Conservation (phyloP, 2,888 invertebrate genomes). For the Cantharis rustica region DNA sequence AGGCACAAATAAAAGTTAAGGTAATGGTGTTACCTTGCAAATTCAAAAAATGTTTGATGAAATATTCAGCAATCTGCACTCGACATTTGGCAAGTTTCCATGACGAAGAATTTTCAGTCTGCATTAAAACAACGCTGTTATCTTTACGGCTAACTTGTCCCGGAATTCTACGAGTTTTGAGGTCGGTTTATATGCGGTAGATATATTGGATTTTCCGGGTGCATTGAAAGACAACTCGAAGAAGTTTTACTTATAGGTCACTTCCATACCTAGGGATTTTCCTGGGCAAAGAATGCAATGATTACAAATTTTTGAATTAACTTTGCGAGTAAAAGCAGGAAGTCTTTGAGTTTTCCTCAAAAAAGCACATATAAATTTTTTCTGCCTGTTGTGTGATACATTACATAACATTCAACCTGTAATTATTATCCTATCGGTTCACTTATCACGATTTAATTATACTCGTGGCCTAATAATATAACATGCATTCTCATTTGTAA, state of each 20-base stretch:
- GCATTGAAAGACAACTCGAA: slow-evolving; percentile 29
- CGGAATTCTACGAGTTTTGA: slow-evolving; percentile 20
- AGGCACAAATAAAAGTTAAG: not conserved
- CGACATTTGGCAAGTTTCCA: slow-evolving; percentile 29
- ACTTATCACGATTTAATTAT: not conserved
- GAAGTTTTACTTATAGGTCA: slow-evolving; percentile 13
- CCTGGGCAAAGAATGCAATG: not conserved
- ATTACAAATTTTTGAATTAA: not conserved
- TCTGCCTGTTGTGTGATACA: not conserved
- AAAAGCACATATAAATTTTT: not conserved
- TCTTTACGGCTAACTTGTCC: slow-evolving; percentile 23
- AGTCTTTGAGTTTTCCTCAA: not conserved
- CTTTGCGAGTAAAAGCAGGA: too few relatives aligned
- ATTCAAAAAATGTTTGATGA: slow-evolving; percentile 9
- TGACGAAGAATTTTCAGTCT: slow-evolving; percentile 16
- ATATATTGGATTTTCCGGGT: slow-evolving; percentile 24
- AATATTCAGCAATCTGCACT: slow-evolving; percentile 18
- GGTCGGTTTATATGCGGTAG: slow-evolving; percentile 27
- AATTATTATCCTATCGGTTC: not conserved
- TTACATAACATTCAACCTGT: not conserved
- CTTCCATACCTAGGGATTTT: not conserved
- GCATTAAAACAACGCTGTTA: slow-evolving; percentile 18
- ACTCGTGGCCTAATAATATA: not conserved
- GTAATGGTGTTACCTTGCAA: not conserved
- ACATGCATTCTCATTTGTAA: not conserved